Conservation (phyloP, 2,888 invertebrate species). For the Archips xylosteana region DNA sequence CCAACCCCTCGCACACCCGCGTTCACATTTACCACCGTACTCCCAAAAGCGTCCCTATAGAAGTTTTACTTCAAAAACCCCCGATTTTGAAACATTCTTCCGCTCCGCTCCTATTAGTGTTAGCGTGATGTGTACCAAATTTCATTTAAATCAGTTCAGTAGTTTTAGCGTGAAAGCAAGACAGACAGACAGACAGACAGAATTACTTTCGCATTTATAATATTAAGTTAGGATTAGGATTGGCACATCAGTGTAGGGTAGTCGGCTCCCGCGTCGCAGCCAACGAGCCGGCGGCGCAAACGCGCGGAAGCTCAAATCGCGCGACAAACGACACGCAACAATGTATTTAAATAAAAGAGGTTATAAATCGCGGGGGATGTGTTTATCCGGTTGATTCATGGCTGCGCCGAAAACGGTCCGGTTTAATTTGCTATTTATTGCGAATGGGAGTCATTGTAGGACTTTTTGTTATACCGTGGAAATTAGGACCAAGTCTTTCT, state of each 20-base stretch:
- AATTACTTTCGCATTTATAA: too few species aligned
- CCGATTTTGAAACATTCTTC: too few species aligned
- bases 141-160: too few species aligned
- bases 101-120: too few species aligned
- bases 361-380: constrained; percentile 40
- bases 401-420: constrained; percentile 3
- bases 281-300: constrained; percentile 23
- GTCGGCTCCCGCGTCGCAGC: not conserved
- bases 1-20: too few species aligned
- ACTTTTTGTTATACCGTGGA: not conserved
- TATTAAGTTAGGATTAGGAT: too few species aligned
- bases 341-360: constrained; percentile 43
- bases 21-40: too few species aligned
- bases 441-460: not conserved
- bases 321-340: constrained; percentile 41
- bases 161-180: too few species aligned
- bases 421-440: constrained; percentile 4
- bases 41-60: too few species aligned
- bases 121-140: too few species aligned
- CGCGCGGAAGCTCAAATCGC: constrained; percentile 41
- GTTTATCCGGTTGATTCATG: constrained; percentile 38
- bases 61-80: too few species aligned
- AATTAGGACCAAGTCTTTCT: not conserved
- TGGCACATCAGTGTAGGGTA: not conserved
- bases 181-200: too few species aligned